Base-by-base conservation (phyloP, 2,888 invertebrate genomes). In the Temnothorax ravouxi region DNA sequence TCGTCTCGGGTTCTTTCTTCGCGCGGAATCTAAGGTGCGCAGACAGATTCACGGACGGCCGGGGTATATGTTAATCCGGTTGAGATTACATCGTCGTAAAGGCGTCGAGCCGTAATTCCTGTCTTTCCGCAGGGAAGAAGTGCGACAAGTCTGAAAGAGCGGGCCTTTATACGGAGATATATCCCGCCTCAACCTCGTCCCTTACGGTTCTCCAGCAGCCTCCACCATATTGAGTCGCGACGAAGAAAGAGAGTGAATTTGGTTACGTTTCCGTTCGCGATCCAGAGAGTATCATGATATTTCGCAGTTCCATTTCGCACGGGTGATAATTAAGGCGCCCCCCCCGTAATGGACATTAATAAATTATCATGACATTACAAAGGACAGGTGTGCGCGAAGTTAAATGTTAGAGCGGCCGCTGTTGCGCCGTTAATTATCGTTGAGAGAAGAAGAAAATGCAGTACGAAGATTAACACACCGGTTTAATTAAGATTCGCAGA, bases 51-150 rank as follows among this genome's bases (percentile, higher is more conserved):
- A 85, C 47, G 61, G 64, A 76, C 41, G 18, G 34, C 25, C n/a
- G 62, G 84, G 86, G 61, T 67, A 56, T 77, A 85, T 86, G 89
- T 87, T 91, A 91, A 91, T 92, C 88, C 87, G 88, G 88, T 89
- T 90, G 88, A 89, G 91, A 89, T 90, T 92, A 88, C 90, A 85
- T 83, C 86, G 86, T 86, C 79, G 72, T 72, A 59, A 69, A 79
- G 72, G 72, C 72, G 59, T 18, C 47, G 72, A 47, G 15, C 72
- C 72, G 72, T 79, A 79, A 79, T 79, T 79, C 79, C 72, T 29
- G 47, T 67, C 59, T 38, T 69, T 61, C 59, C 59, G 21, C 59
- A 29, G 38, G 47, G 34, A 61, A 56, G 79, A 72, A 79, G 38
- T 72, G 72, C 34, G 59, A 80, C 59, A 47, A 72, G 25, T 61